Percentiles rank a stretch among this genome's conserved stretches.
Evolutionary conservation across 2,113 vertebrate species (phyloP).

Genomic region (Saiga tatarica): DNA sequence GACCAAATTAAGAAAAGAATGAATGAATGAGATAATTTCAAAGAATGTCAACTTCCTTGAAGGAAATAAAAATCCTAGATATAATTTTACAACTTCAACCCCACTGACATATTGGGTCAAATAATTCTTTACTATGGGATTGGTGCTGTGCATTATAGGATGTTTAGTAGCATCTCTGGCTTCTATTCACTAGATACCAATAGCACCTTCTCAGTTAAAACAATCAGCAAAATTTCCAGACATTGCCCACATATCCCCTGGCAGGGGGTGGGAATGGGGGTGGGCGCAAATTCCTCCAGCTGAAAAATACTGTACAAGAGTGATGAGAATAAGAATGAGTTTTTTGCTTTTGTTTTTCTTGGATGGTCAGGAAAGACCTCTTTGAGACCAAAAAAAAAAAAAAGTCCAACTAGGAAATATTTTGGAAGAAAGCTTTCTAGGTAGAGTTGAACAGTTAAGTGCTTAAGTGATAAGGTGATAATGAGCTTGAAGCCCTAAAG

Average conservation of each 20-base stretch:
- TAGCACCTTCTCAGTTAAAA: background rate
- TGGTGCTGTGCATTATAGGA: background rate
- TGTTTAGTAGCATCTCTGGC: background rate
- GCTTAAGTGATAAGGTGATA: background rate
- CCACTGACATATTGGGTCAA: background rate
- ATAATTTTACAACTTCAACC: background rate
- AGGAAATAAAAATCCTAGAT: background rate
- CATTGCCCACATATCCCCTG: background rate
- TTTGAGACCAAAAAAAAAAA: background rate
- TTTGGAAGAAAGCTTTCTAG: background rate
- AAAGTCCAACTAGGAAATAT: background rate
- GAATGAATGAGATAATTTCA: background rate
- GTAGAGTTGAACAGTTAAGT: background rate
- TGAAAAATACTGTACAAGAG: background rate
- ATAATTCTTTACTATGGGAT: background rate
- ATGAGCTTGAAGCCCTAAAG: background rate
- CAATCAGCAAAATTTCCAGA: background rate
- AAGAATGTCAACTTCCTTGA: background rate
- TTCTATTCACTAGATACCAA: background rate
- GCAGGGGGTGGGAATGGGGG: fast-evolving
- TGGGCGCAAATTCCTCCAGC: background rate
- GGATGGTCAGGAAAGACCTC: background rate
- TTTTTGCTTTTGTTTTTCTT: background rate
- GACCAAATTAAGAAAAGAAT: background rate
- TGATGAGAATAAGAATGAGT: background rate